These are phyloP conservation scores for Paratrypauchen microcephalus DNA, from an alignment of 2,797 vertebrate genomes.

Conservation along the genomic window DNA sequence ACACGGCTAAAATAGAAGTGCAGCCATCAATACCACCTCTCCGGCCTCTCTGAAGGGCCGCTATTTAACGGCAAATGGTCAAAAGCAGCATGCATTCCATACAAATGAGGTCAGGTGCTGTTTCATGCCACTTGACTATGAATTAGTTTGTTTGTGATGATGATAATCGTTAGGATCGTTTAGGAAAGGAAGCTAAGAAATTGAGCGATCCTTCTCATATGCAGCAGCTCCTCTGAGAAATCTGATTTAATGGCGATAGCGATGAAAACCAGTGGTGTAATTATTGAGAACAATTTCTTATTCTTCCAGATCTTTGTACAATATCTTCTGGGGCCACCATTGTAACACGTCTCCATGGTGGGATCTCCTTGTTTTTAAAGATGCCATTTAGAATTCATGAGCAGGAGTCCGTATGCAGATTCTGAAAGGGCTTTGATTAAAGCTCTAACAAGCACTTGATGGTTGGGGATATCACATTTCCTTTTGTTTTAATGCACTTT, in stretches of 20 bases:
- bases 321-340: slow-evolving; percentile 54
- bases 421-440: slow-evolving; percentile 78
- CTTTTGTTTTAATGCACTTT: slow-evolving; percentile 81
- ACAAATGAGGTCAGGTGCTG: slow-evolving; percentile 49
- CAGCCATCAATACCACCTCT: slow-evolving; percentile 44
- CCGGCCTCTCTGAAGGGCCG: slow-evolving; percentile 16
- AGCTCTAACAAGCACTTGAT: slow-evolving; percentile 80
- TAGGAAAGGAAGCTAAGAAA: slow-evolving; percentile 37
- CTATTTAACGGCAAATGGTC: slow-evolving; percentile 55
- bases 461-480: slow-evolving; percentile 79
- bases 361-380: slow-evolving; percentile 67
- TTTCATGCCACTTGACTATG: slow-evolving; percentile 36
- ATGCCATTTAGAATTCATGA: slow-evolving; percentile 73
- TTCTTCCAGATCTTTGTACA: slow-evolving; percentile 54
- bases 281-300: slow-evolving; percentile 57
- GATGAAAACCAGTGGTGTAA: slow-evolving; percentile 46
- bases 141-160: slow-evolving; percentile 56
- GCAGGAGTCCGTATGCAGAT: slow-evolving; percentile 72
- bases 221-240: slow-evolving; percentile 49
- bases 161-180: slow-evolving; percentile 46
- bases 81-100: slow-evolving; percentile 30
- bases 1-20: slow-evolving; percentile 52
- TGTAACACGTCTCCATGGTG: slow-evolving; percentile 45
- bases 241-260: slow-evolving; percentile 44
- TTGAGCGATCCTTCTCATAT: slow-evolving; percentile 37